Conservation (phyloP, 2,888 invertebrate species). For the Sceliomorpha sp. region DNA sequence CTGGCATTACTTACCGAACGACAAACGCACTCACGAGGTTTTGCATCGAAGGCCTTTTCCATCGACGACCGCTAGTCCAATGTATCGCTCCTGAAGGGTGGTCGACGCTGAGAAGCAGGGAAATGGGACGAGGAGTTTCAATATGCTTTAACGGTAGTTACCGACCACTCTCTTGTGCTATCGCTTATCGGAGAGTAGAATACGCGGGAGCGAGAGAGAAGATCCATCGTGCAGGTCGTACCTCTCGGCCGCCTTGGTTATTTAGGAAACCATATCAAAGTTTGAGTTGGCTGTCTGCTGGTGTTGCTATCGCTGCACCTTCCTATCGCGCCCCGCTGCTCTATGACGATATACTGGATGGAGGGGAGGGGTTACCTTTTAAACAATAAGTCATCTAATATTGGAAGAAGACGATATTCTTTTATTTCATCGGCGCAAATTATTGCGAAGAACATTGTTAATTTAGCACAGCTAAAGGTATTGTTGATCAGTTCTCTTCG, state of each 20-base stretch:
- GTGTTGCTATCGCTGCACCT: slow-evolving; percentile 54
- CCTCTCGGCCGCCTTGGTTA: slow-evolving; percentile 76
- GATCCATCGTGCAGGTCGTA: slow-evolving; percentile 66
- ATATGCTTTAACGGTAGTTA: slow-evolving; percentile 75
- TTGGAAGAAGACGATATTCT: no score
- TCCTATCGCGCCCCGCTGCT: slow-evolving; percentile 42
- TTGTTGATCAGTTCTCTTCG: no score
- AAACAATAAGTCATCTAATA: slow-evolving; percentile 70
- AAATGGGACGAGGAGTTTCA: slow-evolving; percentile 67
- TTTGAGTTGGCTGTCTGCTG: slow-evolving; percentile 72
- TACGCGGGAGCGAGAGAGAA: slow-evolving; percentile 45
- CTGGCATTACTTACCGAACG: slow-evolving; percentile 65
- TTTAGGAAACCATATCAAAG: slow-evolving; percentile 78
- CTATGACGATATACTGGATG: slow-evolving; percentile 42
- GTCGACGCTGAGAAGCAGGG: slow-evolving; percentile 53
- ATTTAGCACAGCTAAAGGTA: no score
- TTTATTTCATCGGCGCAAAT: no score
- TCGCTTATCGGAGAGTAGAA: slow-evolving; percentile 58
- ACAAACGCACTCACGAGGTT: slow-evolving; percentile 70
- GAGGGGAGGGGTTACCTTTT: slow-evolving; percentile 46
- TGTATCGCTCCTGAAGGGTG: slow-evolving; percentile 57
- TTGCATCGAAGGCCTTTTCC: slow-evolving; percentile 60
- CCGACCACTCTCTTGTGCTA: slow-evolving; percentile 67
- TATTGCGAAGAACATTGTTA: no score
- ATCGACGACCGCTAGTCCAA: slow-evolving; percentile 38